Base-by-base conservation (phyloP, 2,888 invertebrate species). In the Callosobruchus maculatus region DNA sequence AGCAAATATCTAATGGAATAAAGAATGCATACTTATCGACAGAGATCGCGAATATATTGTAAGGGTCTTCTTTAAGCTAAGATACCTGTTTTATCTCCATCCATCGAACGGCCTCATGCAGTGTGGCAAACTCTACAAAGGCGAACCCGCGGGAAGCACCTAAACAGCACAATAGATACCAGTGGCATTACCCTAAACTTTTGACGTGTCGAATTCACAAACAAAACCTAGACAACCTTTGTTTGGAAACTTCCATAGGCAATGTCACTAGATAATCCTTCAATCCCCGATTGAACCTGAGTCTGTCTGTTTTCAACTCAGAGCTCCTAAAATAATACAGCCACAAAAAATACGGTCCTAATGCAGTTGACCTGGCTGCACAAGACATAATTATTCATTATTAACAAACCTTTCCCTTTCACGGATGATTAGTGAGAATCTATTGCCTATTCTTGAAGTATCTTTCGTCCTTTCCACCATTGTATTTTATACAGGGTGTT, bases 111-210 rank as follows among this genome's bases (percentile, higher is more conserved):
- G 97, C 96, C 90, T 96, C 95, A 88, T 92, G 92, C 88, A 94
- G 91, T 88, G 93, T 93, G 88, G 93, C 91, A 92, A 97, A 97
- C 92, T 97, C 97, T 90, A 97, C 95, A 92, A 95, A 95, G 87
- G 94, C 95, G 91, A 95, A 95, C 86, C 94, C 94, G 87, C 94
- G 91, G 88, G 95, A 94, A 88, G 93, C 92, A 92, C 96, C 96
- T 95, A 92, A 96, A 96, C 90, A 91, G 89, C 86, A 87, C 86
- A 87, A 86, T 86, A 87, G 85, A 87, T 83, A 87, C 86, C 85
- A 86, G 86, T 86, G 86, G 86, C 81, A 85, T 86, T 86, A 86
- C 86, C 86, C 84, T 81, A 49, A 82, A 81, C 84, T 82, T 81
- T 83, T 78, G 81, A 80, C 85, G 87, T 86, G 82, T 88, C 87